phyloP scores from a whole-genome alignment of 2,888 invertebrate species.

The Pinctada fucata region DNA sequence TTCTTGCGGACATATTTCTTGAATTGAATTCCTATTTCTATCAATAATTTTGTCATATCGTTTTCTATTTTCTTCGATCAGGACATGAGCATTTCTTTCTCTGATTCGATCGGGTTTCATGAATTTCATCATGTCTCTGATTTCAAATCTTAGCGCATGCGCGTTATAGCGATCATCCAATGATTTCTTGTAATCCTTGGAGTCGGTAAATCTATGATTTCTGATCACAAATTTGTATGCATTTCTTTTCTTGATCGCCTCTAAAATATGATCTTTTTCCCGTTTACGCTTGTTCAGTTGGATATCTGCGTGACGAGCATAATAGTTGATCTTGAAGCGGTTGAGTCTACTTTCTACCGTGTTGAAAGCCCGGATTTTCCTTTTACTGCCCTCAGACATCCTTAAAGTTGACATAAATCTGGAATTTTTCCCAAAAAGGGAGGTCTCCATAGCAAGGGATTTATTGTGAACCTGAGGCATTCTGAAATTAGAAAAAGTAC shows the following conservation, averaged over 20 bases:
- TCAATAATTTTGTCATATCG: conserved; percentile 40
- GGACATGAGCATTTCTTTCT: conserved; percentile 47
- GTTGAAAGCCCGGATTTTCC: conserved; percentile 50
- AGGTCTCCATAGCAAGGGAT: conserved; percentile 39
- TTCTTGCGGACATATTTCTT: conserved; percentile 26
- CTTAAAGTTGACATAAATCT: conserved; percentile 51
- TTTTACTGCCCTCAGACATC: conserved; percentile 46
- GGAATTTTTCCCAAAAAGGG: conserved; percentile 50
- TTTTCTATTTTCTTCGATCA: conserved; percentile 47
- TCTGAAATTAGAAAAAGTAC: conserved; percentile 11
- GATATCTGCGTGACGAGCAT: conserved; percentile 42
- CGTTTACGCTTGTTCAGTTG: conserved; percentile 38
- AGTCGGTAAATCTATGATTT: conserved; percentile 49
- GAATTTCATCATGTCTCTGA: conserved; percentile 53
- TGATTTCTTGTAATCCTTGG: conserved; percentile 51
- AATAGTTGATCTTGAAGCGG: conserved; percentile 46
- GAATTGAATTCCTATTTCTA: conserved; percentile 27
- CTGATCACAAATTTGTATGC: conserved; percentile 59
- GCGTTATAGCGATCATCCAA: conserved; percentile 54
- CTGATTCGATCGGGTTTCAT: conserved; percentile 55
- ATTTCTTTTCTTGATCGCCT: conserved; percentile 46
- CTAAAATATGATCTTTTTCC: conserved; percentile 41
- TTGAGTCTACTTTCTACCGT: conserved; percentile 42
- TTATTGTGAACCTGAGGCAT: conserved; percentile 57
- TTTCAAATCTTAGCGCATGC: conserved; percentile 52